Evolutionary conservation across 1,140 invertebrate species (phyloP).

Genomic region (Bacillus rossius): DNA sequence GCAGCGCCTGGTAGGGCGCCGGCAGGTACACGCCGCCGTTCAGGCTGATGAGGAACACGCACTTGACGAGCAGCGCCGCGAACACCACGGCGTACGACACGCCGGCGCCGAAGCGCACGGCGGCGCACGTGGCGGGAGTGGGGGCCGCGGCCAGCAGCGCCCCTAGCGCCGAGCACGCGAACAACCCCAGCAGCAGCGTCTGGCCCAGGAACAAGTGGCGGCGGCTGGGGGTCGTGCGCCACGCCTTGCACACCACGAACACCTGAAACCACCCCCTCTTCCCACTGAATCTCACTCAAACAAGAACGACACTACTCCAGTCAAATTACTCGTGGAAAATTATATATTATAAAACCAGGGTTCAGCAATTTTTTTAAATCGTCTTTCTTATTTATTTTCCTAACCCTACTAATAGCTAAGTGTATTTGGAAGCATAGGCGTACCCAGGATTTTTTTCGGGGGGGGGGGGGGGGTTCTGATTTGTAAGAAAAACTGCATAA

Average conservation of each 20-base stretch:
- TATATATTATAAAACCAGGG: too few relatives aligned
- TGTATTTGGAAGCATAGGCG: too few relatives aligned
- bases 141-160: slow-evolving; percentile 75
- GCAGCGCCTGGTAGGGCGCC: slow-evolving; percentile 78
- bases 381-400: too few relatives aligned
- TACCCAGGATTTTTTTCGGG: too few relatives aligned
- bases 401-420: too few relatives aligned
- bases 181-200: slow-evolving; percentile 80
- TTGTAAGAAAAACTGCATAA: too few relatives aligned
- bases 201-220: slow-evolving; percentile 88
- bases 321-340: too few relatives aligned
- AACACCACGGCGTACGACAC: slow-evolving; percentile 86
- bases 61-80: slow-evolving; percentile 87
- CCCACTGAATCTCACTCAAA: too few relatives aligned
- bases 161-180: slow-evolving; percentile 73
- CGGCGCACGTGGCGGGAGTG: slow-evolving; percentile 72
- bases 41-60: slow-evolving; percentile 86
- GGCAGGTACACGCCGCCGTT: slow-evolving; percentile 90
- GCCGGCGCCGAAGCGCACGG: slow-evolving; percentile 78
- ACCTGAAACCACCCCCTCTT: too few relatives aligned
- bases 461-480: too few relatives aligned
- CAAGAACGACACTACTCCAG: too few relatives aligned
- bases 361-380: too few relatives aligned
- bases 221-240: slow-evolving; percentile 73
- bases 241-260: slow-evolving; percentile 84